Evolutionary conservation across 2,888 invertebrate genomes (phyloP).

Genomic region (Cancer borealis): DNA sequence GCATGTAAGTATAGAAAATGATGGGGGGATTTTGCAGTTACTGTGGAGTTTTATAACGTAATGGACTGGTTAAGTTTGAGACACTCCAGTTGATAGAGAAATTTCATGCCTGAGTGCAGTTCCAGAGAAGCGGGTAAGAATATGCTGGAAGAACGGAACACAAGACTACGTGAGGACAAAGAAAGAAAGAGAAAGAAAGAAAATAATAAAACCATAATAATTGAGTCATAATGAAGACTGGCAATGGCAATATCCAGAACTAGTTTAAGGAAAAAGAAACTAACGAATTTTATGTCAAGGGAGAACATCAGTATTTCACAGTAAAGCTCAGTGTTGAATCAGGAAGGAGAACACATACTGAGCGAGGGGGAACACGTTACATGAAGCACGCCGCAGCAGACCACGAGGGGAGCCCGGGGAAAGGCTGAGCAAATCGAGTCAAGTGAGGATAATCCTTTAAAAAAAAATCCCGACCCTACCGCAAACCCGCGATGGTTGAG

Average conservation of each 20-base stretch:
- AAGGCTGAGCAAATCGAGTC: constrained; percentile 25
- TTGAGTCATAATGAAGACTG: background rate
- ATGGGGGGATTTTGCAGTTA: background rate
- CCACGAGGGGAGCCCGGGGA: background rate
- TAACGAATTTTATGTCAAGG: background rate
- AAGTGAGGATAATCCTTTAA: constrained; percentile 11
- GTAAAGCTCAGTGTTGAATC: background rate
- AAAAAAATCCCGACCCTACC: background rate
- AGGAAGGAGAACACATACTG: background rate
- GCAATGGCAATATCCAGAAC: background rate
- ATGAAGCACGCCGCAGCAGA: background rate
- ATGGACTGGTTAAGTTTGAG: background rate
- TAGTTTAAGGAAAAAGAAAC: background rate
- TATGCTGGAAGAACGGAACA: background rate
- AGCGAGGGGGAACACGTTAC: background rate
- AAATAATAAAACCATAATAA: background rate
- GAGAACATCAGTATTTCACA: background rate
- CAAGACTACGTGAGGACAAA: background rate
- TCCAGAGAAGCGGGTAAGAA: background rate
- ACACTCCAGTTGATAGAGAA: constrained; percentile 5
- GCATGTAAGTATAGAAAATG: background rate
- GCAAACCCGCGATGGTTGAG: background rate
- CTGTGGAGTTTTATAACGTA: background rate
- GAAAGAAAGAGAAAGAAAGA: background rate
- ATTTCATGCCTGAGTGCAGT: background rate